These are phyloP conservation scores for Drosophila limbata DNA, from an alignment of 2,888 invertebrate genomes.

Conservation along the genomic window DNA sequence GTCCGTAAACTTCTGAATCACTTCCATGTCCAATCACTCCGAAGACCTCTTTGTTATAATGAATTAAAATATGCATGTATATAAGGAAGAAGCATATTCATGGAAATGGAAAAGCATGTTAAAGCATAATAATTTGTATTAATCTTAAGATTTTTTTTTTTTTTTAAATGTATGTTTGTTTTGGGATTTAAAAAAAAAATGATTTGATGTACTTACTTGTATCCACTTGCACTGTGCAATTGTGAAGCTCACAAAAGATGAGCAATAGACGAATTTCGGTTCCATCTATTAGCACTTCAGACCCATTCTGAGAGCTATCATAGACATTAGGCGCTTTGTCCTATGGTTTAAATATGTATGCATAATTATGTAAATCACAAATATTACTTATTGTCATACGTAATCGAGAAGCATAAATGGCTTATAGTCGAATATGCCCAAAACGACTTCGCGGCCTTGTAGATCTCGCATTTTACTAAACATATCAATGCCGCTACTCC, in stretches of 20 bases:
- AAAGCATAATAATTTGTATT: not conserved
- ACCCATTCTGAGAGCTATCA: conserved; percentile 56
- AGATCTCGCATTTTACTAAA: conserved; percentile 71
- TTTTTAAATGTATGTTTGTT: not conserved
- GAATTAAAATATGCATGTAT: no score
- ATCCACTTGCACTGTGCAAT: conserved; percentile 85
- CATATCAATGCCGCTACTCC: conserved; percentile 20
- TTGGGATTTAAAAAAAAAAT: no score
- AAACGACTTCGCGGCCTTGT: conserved; percentile 75
- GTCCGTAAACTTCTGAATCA: no score
- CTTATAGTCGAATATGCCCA: conserved; percentile 79
- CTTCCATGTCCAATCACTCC: no score
- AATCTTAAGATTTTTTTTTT: not conserved
- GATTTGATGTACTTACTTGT: conserved; percentile 65
- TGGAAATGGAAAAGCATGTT: not conserved
- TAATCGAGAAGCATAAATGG: conserved; percentile 80
- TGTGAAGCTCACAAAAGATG: conserved; percentile 84
- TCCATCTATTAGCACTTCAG: conserved; percentile 86
- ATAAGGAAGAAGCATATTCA: no score
- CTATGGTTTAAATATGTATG: conserved; percentile 36
- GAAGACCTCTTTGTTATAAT: no score
- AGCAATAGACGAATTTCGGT: conserved; percentile 85
- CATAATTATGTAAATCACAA: not conserved
- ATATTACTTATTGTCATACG: conserved; percentile 36
- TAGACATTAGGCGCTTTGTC: conserved; percentile 46